Evolutionary conservation across 2,797 vertebrate species (phyloP).

Genomic region (Lagorchestes hirsutus): DNA sequence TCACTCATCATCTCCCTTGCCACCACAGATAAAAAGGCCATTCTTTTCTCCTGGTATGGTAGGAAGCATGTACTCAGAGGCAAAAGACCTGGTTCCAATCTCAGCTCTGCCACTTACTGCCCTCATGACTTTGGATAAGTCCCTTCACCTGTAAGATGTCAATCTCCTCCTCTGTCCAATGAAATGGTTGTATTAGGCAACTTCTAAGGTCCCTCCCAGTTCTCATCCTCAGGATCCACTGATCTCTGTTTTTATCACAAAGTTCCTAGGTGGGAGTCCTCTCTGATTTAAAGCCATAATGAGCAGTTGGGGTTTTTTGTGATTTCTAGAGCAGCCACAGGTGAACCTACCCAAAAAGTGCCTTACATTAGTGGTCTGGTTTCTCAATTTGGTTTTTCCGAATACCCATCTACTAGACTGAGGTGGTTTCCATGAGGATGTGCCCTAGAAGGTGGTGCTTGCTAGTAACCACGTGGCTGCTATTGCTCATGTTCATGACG

Average conservation of each 20-base stretch:
- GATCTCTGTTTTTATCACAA: background rate
- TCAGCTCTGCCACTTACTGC: background rate
- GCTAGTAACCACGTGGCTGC: constrained; percentile 56
- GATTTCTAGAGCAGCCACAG: constrained; percentile 30
- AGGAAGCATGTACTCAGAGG: background rate
- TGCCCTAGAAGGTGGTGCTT: constrained; percentile 27
- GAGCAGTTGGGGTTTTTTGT: constrained; percentile 46
- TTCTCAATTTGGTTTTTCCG: constrained; percentile 7
- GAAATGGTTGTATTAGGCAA: background rate
- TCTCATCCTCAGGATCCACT: background rate
- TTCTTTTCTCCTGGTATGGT: background rate
- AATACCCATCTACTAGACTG: background rate
- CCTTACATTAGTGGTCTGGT: background rate
- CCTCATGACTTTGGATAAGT: background rate
- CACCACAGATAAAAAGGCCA: background rate
- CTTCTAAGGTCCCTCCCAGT: background rate
- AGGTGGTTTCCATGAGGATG: background rate
- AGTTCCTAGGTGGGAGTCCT: background rate
- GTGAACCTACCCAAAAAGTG: constrained; percentile 49
- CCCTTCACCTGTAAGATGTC: background rate
- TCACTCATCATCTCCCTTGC: background rate
- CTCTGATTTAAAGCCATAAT: constrained; percentile 12
- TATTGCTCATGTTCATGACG: constrained; percentile 20
- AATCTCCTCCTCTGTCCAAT: background rate
- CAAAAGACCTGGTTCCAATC: background rate